Conservation (phyloP, 2,888 invertebrate species). For the Argyresthia goedartella region DNA sequence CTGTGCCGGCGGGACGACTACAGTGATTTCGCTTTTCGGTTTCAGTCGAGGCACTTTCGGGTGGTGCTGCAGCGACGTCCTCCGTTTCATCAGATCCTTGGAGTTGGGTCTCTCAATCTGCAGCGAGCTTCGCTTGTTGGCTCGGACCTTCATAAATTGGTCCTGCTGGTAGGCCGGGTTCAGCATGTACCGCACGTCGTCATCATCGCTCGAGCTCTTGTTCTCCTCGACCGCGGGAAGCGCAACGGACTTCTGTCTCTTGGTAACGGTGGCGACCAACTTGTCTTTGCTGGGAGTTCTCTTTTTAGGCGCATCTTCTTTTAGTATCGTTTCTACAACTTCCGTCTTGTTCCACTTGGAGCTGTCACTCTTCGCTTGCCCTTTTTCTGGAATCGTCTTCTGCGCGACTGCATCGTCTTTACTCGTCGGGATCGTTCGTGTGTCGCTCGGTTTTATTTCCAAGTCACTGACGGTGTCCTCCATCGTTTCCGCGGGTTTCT, state of each 20-base stretch:
- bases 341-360: background rate
- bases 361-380: background rate
- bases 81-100: constrained; percentile 43
- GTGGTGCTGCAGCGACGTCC: constrained; percentile 50
- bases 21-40: constrained; percentile 27
- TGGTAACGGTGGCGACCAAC: constrained; percentile 25
- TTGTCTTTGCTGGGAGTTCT: constrained; percentile 31
- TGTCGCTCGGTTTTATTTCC: background rate
- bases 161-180: constrained; percentile 46
- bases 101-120: constrained; percentile 54
- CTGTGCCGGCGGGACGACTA: background rate
- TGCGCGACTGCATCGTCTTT: background rate
- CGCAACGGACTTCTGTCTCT: constrained; percentile 29
- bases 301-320: constrained; percentile 31
- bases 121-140: constrained; percentile 48
- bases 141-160: constrained; percentile 47
- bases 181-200: constrained; percentile 56
- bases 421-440: background rate
- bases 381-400: background rate
- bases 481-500: background rate
- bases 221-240: constrained; percentile 16
- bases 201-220: constrained; percentile 43
- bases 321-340: constrained; percentile 11
- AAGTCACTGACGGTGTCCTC: background rate
- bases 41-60: constrained; percentile 50